Percentiles rank a stretch among this genome's conserved stretches.
Evolutionary conservation across 2,797 vertebrate genomes (phyloP).

Genomic region (Arremon aurantiirostris): DNA sequence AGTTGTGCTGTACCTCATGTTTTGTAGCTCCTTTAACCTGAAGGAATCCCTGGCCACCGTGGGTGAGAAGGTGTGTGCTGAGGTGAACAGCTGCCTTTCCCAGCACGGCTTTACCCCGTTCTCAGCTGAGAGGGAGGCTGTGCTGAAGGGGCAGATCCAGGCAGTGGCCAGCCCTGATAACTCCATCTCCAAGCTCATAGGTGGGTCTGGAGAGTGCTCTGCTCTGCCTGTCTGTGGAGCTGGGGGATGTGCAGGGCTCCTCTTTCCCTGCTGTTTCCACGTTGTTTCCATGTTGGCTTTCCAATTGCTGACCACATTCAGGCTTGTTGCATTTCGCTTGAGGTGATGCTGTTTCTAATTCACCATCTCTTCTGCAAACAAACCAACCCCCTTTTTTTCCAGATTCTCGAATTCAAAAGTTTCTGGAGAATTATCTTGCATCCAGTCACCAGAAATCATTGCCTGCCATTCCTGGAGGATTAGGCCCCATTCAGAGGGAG

Average conservation of each 20-base stretch:
- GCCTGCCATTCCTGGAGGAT: constrained; percentile 84
- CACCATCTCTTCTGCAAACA: background rate
- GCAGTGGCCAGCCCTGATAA: constrained; percentile 80
- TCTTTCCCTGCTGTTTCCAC: background rate
- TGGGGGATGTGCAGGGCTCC: background rate
- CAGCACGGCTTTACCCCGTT: constrained; percentile 84
- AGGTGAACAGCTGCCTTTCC: constrained; percentile 82
- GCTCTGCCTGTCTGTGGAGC: background rate
- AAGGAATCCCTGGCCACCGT: constrained; percentile 82
- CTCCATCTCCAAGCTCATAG: constrained; percentile 88
- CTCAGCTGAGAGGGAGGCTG: constrained; percentile 74
- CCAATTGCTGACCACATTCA: background rate
- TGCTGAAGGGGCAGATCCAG: constrained; percentile 88
- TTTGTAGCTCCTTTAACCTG: constrained; percentile 80
- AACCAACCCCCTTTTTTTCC: background rate
- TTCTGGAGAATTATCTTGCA: constrained; percentile 85
- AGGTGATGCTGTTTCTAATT: background rate
- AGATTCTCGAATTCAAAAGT: constrained; percentile 89
- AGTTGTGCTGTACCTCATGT: background rate
- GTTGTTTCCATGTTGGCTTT: background rate
- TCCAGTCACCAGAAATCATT: constrained; percentile 79
- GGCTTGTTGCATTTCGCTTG: background rate
- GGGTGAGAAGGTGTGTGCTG: constrained; percentile 88
- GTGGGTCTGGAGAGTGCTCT: constrained; percentile 66
- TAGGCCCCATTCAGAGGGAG: constrained; percentile 87